Evolutionary conservation across 2,113 vertebrate genomes (phyloP).

Genomic region (Rhinolophus sinicus): DNA sequence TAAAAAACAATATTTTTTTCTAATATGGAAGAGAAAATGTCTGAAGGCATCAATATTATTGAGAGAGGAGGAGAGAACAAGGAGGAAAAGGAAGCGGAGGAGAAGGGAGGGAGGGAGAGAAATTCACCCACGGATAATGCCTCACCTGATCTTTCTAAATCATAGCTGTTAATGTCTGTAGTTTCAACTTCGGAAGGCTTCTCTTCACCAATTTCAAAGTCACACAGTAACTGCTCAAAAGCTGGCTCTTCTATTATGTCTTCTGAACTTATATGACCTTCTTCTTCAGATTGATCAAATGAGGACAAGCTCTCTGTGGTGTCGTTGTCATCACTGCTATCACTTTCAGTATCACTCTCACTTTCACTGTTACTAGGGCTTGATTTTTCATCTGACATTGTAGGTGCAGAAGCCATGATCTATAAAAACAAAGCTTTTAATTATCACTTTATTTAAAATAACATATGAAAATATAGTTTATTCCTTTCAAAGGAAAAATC

Average conservation of each 20-base stretch:
- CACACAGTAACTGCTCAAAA: background rate
- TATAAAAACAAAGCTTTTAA: constrained; percentile 29
- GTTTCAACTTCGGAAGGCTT: background rate
- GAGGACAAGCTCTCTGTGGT: background rate
- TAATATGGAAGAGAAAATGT: background rate
- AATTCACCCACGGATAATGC: background rate
- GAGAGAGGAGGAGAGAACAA: background rate
- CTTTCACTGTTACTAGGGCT: accelerated
- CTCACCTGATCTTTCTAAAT: constrained; percentile 52
- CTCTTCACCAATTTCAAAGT: background rate
- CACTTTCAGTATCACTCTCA: background rate
- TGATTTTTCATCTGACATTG: background rate
- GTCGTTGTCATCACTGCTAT: background rate
- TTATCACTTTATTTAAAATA: background rate
- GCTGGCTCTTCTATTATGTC: accelerated
- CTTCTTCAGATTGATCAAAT: constrained; percentile 29
- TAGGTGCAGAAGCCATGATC: constrained; percentile 69
- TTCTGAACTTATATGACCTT: background rate
- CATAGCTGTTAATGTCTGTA: accelerated
- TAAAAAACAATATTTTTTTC: background rate
- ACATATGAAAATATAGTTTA: background rate
- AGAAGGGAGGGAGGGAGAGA: too few species aligned
- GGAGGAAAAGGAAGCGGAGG: too few species aligned
- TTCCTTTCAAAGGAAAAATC: background rate
- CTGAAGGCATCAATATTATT: background rate